These are phyloP conservation scores for Xiphorhynchus erythropygius DNA, from an alignment of 2,797 vertebrate species.

Conservation along the genomic window DNA sequence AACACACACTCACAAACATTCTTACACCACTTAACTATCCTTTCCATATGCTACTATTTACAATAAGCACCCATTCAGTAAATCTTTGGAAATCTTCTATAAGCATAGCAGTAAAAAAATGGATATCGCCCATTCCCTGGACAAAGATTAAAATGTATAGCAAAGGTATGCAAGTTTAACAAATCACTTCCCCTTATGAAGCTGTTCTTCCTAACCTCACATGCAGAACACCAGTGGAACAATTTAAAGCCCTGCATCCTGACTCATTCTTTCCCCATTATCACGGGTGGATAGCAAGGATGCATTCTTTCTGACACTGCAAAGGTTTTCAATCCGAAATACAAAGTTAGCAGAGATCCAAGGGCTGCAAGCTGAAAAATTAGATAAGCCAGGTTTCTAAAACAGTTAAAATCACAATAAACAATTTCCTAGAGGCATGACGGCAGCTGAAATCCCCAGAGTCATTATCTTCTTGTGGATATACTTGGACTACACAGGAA, in stretches of 20 bases:
- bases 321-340: neutral
- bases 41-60: neutral
- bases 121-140: neutral
- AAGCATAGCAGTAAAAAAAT: neutral
- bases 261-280: neutral
- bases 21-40: neutral
- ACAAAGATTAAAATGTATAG: neutral
- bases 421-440: neutral
- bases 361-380: conserved; percentile 1
- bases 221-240: neutral
- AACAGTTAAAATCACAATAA: conserved; percentile 27
- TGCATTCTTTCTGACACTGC: neutral
- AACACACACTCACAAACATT: neutral
- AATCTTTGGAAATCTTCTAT: neutral
- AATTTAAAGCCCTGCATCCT: neutral
- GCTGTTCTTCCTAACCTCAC: neutral
- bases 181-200: neutral
- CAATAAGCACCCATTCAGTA: neutral
- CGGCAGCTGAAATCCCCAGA: neutral
- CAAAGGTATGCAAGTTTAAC: neutral
- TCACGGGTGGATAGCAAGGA: neutral
- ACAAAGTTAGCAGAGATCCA: neutral
- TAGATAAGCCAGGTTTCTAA: conserved; percentile 11
- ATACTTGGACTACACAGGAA: conserved; percentile 15
- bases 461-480: neutral